Percentiles rank a stretch among this genome's conserved stretches.
These are phyloP conservation scores for Peucedramus taeniatus DNA, from an alignment of 2,113 vertebrate genomes.

Conservation along the genomic window DNA sequence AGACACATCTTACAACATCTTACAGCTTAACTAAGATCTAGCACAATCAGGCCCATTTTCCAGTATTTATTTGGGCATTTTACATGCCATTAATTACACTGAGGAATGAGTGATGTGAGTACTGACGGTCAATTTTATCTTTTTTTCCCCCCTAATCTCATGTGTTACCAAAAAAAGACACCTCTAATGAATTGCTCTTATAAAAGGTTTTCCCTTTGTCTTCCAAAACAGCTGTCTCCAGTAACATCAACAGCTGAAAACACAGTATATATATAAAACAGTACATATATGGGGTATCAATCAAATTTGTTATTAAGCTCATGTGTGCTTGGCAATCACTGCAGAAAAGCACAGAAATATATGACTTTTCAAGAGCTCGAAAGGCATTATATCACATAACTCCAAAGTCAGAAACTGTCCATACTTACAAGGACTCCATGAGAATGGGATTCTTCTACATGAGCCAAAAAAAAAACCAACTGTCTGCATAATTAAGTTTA, in stretches of 20 bases:
- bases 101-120: background rate
- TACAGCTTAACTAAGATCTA: background rate
- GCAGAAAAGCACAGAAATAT: background rate
- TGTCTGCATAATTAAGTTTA: background rate
- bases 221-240: background rate
- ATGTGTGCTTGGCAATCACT: background rate
- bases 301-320: background rate
- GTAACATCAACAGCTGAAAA: slow-evolving; percentile 24
- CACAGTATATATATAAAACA: background rate
- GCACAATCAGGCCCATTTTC: background rate
- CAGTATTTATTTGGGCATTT: background rate
- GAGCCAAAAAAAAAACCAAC: background rate
- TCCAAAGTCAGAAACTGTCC: background rate
- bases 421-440: background rate
- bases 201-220: background rate
- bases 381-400: background rate
- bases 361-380: background rate
- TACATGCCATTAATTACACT: background rate
- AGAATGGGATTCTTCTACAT: background rate
- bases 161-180: background rate
- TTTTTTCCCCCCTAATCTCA: background rate
- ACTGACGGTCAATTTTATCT: background rate
- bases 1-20: background rate
- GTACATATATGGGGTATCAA: background rate
- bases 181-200: background rate